Conservation (phyloP, 2,888 invertebrate genomes). For the Rutpela maculata region DNA sequence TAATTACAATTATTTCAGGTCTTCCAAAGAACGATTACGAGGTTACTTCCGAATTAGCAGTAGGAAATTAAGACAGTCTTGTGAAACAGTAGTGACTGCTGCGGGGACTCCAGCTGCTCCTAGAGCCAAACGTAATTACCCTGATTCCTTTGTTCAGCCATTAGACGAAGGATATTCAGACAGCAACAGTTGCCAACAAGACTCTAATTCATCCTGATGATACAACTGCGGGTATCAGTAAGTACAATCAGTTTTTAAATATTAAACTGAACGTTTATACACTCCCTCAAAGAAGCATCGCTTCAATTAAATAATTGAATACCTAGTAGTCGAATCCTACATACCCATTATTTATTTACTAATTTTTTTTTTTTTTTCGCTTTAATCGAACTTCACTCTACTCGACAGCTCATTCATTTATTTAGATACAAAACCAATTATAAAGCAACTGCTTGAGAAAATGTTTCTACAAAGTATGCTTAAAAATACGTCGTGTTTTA, state of each 20-base stretch:
- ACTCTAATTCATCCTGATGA: slow-evolving; percentile 69
- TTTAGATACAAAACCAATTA: too few relatives aligned
- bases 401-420: too few relatives aligned
- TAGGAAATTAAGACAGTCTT: slow-evolving; percentile 71
- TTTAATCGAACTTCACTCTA: too few relatives aligned
- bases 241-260: neutral
- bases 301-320: neutral
- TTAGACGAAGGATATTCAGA: slow-evolving; percentile 63
- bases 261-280: too few relatives aligned
- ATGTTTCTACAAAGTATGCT: too few relatives aligned
- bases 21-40: slow-evolving; percentile 77
- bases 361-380: too few relatives aligned
- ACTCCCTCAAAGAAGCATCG: neutral
- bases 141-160: slow-evolving; percentile 60
- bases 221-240: slow-evolving; percentile 28
- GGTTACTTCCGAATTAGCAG: slow-evolving; percentile 77
- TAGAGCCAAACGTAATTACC: slow-evolving; percentile 57
- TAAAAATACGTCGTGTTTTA: too few relatives aligned
- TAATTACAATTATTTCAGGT: slow-evolving; percentile 63
- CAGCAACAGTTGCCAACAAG: slow-evolving; percentile 67
- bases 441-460: too few relatives aligned
- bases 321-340: too few relatives aligned
- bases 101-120: slow-evolving; percentile 64
- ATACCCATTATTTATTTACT: too few relatives aligned
- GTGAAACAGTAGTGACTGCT: slow-evolving; percentile 72